Conservation (phyloP, 37 sponge, comb jelly and placozoan genomes). For the Petrosia ficiformis region DNA sequence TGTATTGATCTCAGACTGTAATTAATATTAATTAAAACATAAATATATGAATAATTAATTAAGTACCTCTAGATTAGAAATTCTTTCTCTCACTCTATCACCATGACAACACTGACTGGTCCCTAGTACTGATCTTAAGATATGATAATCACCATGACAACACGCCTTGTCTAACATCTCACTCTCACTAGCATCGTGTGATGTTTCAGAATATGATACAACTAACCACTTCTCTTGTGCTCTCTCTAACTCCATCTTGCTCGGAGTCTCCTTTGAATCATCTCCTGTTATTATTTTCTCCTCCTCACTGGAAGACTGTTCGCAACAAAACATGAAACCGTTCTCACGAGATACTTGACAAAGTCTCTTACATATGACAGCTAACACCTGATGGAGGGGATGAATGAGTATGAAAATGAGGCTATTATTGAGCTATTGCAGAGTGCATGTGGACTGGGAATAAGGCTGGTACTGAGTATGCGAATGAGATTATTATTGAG, state of each 20-base stretch:
- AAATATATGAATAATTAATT: background rate
- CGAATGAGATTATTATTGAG: no score
- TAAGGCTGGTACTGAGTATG: no score
- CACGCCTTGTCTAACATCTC: background rate
- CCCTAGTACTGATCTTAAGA: background rate
- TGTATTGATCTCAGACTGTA: background rate
- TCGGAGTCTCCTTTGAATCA: background rate
- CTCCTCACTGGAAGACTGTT: no score
- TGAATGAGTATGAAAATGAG: no score
- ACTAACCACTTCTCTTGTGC: background rate
- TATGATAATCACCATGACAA: background rate
- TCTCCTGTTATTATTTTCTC: background rate
- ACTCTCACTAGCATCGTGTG: background rate
- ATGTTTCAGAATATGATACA: background rate
- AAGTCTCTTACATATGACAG: no score
- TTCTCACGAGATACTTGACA: no score
- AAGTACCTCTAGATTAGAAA: background rate
- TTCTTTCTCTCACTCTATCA: background rate
- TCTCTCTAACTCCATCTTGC: background rate
- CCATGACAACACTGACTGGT: background rate
- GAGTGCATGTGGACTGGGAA: no score
- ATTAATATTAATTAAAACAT: background rate
- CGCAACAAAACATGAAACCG: no score
- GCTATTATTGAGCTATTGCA: no score
- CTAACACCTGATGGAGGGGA: no score